Conservation (phyloP, 1,140 invertebrate species). For the Goniozus legneri region DNA sequence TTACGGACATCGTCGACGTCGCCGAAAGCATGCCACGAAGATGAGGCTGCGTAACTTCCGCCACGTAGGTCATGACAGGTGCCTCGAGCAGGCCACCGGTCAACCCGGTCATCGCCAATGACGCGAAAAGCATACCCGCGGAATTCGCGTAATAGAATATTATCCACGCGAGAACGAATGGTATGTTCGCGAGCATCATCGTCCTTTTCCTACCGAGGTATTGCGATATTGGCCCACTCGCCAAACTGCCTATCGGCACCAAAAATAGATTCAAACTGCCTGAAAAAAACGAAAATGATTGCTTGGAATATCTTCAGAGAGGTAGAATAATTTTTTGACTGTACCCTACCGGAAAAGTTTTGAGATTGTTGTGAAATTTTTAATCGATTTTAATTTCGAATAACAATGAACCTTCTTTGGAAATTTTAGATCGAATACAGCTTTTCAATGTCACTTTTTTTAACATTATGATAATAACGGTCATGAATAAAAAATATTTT, state of each 20-base stretch:
- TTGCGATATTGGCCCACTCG: slow-evolving; percentile 68
- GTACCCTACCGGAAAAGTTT: too few species aligned
- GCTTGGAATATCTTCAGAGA: background rate
- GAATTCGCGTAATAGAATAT: slow-evolving; percentile 63
- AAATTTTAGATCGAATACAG: too few species aligned
- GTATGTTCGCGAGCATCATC: slow-evolving; percentile 72
- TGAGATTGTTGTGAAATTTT: too few species aligned
- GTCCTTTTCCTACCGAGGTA: slow-evolving; percentile 65
- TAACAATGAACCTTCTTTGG: slow-evolving; percentile 1
- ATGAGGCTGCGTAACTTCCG: slow-evolving; percentile 75
- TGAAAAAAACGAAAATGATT: slow-evolving; percentile 39
- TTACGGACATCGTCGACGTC: slow-evolving; percentile 68
- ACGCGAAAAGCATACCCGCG: slow-evolving; percentile 62
- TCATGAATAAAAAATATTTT: too few species aligned
- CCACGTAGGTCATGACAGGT: slow-evolving; percentile 77
- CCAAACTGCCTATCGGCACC: slow-evolving; percentile 70
- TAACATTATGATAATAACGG: too few species aligned
- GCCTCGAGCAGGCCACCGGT: slow-evolving; percentile 74
- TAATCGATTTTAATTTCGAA: too few species aligned
- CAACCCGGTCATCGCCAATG: slow-evolving; percentile 66
- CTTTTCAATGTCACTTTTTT: too few species aligned
- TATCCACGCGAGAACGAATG: slow-evolving; percentile 70
- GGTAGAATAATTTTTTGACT: slow-evolving; percentile 2
- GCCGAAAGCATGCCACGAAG: slow-evolving; percentile 71
- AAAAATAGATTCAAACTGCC: slow-evolving; percentile 75